Percentiles rank a stretch among this genome's conserved stretches.
These are phyloP conservation scores for Carapus acus DNA, from an alignment of 2,797 vertebrate species.

Conservation along the genomic window DNA sequence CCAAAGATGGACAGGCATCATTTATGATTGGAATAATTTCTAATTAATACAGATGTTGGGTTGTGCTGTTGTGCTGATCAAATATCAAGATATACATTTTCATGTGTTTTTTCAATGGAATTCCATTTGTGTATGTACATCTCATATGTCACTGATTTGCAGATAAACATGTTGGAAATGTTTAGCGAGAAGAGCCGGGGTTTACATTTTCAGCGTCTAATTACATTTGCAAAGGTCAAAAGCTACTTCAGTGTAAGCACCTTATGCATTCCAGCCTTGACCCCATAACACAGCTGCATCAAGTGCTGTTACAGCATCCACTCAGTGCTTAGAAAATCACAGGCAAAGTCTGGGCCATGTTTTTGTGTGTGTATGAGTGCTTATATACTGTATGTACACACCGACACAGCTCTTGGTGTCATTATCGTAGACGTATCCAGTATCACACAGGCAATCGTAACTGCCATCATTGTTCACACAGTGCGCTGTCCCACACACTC, in stretches of 20 bases:
- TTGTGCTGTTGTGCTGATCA: conserved; percentile 7
- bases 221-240: neutral
- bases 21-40: conserved; percentile 13
- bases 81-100: conserved; percentile 7
- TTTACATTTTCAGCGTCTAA: conserved; percentile 2
- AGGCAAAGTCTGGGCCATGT: too few species aligned
- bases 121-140: neutral
- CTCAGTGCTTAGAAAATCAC: conserved; percentile 19
- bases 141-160: neutral
- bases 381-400: conserved; percentile 53
- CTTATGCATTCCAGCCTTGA: conserved; percentile 50
- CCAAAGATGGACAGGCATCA: conserved; percentile 24
- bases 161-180: conserved; percentile 2
- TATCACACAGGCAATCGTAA: conserved; percentile 82
- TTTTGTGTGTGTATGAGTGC: neutral
- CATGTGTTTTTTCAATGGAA: neutral
- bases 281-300: conserved; percentile 50
- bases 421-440: conserved; percentile 79
- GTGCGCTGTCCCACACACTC: conserved; percentile 81
- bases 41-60: conserved; percentile 17
- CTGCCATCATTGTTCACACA: conserved; percentile 82
- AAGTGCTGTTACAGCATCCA: conserved; percentile 34
- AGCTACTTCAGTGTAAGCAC: conserved; percentile 21
- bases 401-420: conserved; percentile 81
- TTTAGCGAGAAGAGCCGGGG: conserved; percentile 16